Conservation (phyloP, 2,888 invertebrate genomes). For the Mythimna vitellina region DNA sequence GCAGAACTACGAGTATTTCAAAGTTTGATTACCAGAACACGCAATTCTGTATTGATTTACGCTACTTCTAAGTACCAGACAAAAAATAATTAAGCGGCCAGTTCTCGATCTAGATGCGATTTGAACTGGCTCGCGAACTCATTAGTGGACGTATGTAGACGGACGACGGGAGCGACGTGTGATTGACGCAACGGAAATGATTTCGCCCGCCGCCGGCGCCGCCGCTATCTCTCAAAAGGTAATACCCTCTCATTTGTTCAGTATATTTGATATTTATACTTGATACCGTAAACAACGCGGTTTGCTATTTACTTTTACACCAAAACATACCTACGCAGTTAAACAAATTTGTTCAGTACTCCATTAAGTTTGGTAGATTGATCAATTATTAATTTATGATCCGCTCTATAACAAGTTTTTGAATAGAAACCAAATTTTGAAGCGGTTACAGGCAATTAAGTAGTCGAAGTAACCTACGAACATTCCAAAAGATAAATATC, state of each 20-base stretch:
- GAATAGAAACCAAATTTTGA: slow-evolving; percentile 45
- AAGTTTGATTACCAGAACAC: slow-evolving; percentile 14
- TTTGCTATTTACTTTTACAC: slow-evolving; percentile 58
- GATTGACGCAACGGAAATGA: slow-evolving; percentile 90
- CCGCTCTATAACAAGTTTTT: slow-evolving; percentile 47
- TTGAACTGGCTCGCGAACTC: slow-evolving; percentile 80
- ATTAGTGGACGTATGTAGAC: slow-evolving; percentile 83
- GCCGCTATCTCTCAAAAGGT: slow-evolving; percentile 83
- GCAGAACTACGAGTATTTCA: slow-evolving; percentile 16
- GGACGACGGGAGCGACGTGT: slow-evolving; percentile 78
- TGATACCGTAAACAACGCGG: slow-evolving; percentile 72
- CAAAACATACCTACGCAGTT: slow-evolving; percentile 34
- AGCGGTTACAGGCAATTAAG: slow-evolving; percentile 21
- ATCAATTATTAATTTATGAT: slow-evolving; percentile 53
- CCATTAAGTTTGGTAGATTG: slow-evolving; percentile 40
- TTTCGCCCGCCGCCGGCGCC: slow-evolving; percentile 81
- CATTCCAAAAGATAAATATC: slow-evolving; percentile 15
- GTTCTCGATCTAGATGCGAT: slow-evolving; percentile 72
- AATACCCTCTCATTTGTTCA: slow-evolving; percentile 80
- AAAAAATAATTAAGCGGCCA: slow-evolving; percentile 62
- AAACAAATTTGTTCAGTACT: slow-evolving; percentile 35
- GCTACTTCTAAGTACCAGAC: slow-evolving; percentile 15
- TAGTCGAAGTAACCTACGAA: slow-evolving; percentile 15
- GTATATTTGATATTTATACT: slow-evolving; percentile 80
- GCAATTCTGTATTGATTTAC: slow-evolving; percentile 22